Base-by-base conservation (phyloP, 37 sponge, comb jelly and placozoan genomes). In the Lycopodina hypogea region DNA sequence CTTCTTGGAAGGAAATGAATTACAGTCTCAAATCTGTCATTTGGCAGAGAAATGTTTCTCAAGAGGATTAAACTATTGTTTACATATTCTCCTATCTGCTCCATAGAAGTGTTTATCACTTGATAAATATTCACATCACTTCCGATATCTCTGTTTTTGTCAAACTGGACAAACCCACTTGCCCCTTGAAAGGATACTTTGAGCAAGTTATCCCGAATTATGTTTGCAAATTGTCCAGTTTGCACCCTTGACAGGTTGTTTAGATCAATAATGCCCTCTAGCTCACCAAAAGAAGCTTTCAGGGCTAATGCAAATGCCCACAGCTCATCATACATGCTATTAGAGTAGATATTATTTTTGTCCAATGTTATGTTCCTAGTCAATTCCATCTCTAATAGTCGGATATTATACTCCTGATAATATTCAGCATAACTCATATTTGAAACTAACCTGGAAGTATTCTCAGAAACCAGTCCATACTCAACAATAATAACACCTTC, bases 301-400 rank as follows among this genome's bases (percentile, higher is more conserved):
- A 85, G 53, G 12, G 85, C 85, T 21, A 78, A 35, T 38, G 72
- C 79, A 71, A 85, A 50, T 36, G 85, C 78, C 85, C 85, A 85
- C 45, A 85, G 79, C 32, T 76, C 48, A 71, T 85, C 85, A 78
- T 85, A 72, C 39, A 78, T 26, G 4, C 18, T 18, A 58, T 60
- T 68, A 39, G 79, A 72, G 29, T 65, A 65, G 3, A 32, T 11
- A 65, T 59, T 59, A 18, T 59, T 59, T 18, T 26, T 59, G 18
- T 59, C 60, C 18, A 59, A 59, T 59, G 41, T 69, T 24, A 39
- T 35, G 61, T 55, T 55, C 17, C 53, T 32, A 24, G 36, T 36
- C 2, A 12, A 2, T 19, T 66, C 42, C 33, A 84, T 40, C 36
- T 84, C 48, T n/a, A 68, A n/a, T 39, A 48, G 2, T 59, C 28